Evolutionary conservation across 2,113 vertebrate species (phyloP), one percentile per base, ranked within the genome.

Genomic region (Lipophrys pholis): DNA sequence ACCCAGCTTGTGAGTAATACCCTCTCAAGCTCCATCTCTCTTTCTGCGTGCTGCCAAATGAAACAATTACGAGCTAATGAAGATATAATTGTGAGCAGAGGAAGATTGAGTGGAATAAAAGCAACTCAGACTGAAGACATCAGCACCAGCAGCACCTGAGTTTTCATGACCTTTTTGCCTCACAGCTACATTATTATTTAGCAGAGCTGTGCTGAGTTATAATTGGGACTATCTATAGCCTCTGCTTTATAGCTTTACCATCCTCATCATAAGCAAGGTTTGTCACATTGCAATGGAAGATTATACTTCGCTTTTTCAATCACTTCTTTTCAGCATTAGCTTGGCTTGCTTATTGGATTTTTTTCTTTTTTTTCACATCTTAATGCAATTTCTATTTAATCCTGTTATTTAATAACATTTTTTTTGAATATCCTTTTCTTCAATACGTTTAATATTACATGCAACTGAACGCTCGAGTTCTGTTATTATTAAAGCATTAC

Each of bases 51-150:
- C 56, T 65, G 62, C 63, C 74, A 78, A 80, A 67, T 79, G 54
- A 81, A 81, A 83, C 83, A 78, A 76, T 87, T 79, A 86, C 52
- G 11, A 11, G 14, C 69, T 80, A 81, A 83, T 72, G 74, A 85
- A 78, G 71, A 63, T 57, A 41, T 79, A 79, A 83, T 76, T 73
- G 70, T 84, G 30, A 11, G 52, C 42, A 76, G 16, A 57, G 71
- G 16, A 53, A 52, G 52, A 52, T 12, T 30, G 38, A 40, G 35
- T 30, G 30, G 21, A 30, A 30, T 36, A 43, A 63, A 43, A 39
- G 40, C 30, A 55, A 39, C 1, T 7, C 50, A 38, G 14, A 67
- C 35, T 55, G 14, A 60, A 50, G 16, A 41, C 42, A 40, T 30
- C 21, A 30, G 66, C 36, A 10, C 5, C 14, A 21, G 45, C 3